Evolutionary conservation across 2,113 vertebrate species (phyloP), one percentile per base, ranked within the genome.

Genomic region (Fregetta grallaria): DNA sequence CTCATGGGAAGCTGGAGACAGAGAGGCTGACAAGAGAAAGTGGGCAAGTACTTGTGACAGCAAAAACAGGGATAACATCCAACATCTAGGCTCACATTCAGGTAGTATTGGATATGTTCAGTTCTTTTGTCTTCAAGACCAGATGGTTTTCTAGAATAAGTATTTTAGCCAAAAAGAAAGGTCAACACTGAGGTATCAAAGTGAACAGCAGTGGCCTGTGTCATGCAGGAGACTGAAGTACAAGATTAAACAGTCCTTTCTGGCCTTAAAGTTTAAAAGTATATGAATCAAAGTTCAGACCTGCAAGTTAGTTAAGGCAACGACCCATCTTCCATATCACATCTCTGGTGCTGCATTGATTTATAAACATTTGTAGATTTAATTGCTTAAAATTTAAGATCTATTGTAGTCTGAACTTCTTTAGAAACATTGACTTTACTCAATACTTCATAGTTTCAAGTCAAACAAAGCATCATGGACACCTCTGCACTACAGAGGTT

Each of bases 241-340:
- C 29, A 75, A 75, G 7, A 77, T 38, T 32, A 61, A 68, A 44
- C 0, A 30, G 3, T 21, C 6, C 12, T 79, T 86, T 81, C 25
- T 22, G 4, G 4, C 16, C 53, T 50, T 76, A 49, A 25, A 68
- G 40, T 81, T 82, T 68, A 79, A 42, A 77, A 70, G 6, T 25
- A 16, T 20, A 16, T 22, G 2, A 79, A 80, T 21, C 19, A 70
- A 66, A 18, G 7, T 44, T 93, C 73, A 90, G 40, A 45, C 9
- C 20, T 72, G 45, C 38, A 72, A 53, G 25, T 21, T 6, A 65
- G 6, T 56, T 75, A 58, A 65, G 32, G 8, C 22, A 76, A 47
- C 4, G 79, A 61, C 10, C 6, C 1, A 1, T 50, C 49, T 83
- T 76, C 17, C 50, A 40, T 32, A 79, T 40, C 0, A 0, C 3